Base-by-base conservation (phyloP, 1,140 invertebrate genomes). In the Heliconius eleuchia region DNA sequence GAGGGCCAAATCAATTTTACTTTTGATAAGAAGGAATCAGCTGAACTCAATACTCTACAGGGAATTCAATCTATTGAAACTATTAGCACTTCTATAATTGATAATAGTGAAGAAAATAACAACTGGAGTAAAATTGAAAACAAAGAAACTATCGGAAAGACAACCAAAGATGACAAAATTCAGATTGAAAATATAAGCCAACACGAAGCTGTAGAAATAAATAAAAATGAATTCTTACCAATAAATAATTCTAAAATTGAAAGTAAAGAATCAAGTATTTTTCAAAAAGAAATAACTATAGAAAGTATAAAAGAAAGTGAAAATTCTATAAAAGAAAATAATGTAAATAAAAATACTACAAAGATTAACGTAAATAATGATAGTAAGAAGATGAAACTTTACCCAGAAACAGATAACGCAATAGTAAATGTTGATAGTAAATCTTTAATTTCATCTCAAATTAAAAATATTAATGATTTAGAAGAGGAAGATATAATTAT, bases 401-500 rank as follows among this genome's bases (percentile, higher is more conserved):
- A 39, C 3, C 16, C 19, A 73, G 42, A 76, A 73, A 39, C 23
- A 76, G n/a, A 75, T 8, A 66, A 39, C 11, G n/a, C 27, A 39
- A 8, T 18, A 52, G 50, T 57, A 0, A 80, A 42, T 23, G 55
- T 72, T 39, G 71, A 71, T 27, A 46, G 60, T 66, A 66, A 66
- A 71, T 73, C 73, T n/a, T 27, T 60, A 73, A 55, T 71, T 30
- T 57, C 57, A 52, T 71, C 76, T 19, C 42, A 79, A 39, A 74
- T 60, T 39, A 52, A 82, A 37, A 80, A 80, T 39, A 71, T 82
- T 7, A 73, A 83, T 23, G 78, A 86, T 9, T 70, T 73, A 66
- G 83, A 81, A 50, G 82, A 86, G 76, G 87, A 88, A 83, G 83
- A 85, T 39, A 87, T 86, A n/a, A 79, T 82, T 30, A 78, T 87